Evolutionary conservation across 1,140 invertebrate species (phyloP).

Genomic region (Melipona quadrifasciata): DNA sequence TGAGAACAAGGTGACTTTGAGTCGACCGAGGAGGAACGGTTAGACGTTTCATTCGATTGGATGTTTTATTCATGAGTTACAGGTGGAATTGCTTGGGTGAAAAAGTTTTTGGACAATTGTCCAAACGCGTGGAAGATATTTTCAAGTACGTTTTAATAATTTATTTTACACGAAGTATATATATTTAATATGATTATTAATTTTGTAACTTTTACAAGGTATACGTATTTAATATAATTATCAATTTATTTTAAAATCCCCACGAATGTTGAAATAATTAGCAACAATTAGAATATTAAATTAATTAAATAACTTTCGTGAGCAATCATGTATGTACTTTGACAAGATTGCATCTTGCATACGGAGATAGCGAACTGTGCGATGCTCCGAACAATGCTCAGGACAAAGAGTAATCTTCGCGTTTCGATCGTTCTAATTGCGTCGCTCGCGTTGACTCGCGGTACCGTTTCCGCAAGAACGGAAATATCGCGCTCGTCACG

Average conservation of each 20-base stretch:
- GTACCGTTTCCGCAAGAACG: constrained; percentile 30
- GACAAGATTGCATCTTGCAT: not conserved
- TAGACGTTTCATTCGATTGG: not conserved
- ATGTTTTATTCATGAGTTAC: not conserved
- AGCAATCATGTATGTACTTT: too few species aligned
- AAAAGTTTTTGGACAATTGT: not conserved
- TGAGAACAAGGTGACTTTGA: not conserved
- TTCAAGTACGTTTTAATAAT: too few species aligned
- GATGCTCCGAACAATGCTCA: not conserved
- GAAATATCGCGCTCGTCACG: constrained; percentile 27
- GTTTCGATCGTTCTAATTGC: constrained; percentile 45
- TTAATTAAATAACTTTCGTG: too few species aligned
- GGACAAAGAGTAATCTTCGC: not conserved
- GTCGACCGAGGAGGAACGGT: not conserved
- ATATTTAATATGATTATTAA: too few species aligned
- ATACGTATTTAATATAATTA: too few species aligned
- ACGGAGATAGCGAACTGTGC: not conserved
- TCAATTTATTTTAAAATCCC: not conserved
- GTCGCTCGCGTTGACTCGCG: not conserved
- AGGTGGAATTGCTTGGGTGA: too few species aligned
- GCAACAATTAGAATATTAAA: too few species aligned
- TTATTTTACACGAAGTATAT: too few species aligned
- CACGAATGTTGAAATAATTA: not conserved
- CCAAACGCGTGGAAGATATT: too few species aligned
- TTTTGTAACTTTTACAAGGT: too few species aligned